phyloP scores from a whole-genome alignment of 2,888 invertebrate genomes.

The Caenorhabditis virilis region DNA sequence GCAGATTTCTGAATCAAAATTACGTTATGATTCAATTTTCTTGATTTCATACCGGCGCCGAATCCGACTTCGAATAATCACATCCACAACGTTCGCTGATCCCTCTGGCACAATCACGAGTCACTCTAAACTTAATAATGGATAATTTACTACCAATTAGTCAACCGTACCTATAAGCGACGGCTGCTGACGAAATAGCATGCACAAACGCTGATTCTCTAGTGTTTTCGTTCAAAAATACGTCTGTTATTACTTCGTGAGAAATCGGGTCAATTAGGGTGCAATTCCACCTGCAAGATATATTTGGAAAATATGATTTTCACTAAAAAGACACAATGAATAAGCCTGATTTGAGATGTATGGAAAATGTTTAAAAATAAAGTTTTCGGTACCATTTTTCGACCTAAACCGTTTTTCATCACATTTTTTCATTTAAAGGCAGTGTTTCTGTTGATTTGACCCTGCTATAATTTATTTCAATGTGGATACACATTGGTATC shows the following conservation, averaged over 20 bases:
- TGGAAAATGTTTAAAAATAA: too few species aligned
- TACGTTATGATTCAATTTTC: background rate
- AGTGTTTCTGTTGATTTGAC: background rate
- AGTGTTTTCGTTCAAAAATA: conserved; percentile 62
- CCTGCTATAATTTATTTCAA: background rate
- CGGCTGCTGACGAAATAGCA: conserved; percentile 64
- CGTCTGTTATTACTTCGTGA: conserved; percentile 53
- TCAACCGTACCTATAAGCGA: conserved; percentile 53
- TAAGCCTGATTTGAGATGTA: too few species aligned
- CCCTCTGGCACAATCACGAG: conserved; percentile 71
- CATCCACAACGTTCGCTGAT: conserved; percentile 71
- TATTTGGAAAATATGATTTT: background rate
- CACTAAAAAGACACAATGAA: background rate
- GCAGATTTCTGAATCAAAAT: conserved; percentile 16
- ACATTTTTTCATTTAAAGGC: background rate
- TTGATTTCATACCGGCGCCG: conserved; percentile 3
- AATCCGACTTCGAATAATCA: conserved; percentile 64
- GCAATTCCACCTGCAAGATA: conserved; percentile 60
- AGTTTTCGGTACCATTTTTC: background rate
- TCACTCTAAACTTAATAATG: conserved; percentile 65
- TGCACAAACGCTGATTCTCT: conserved; percentile 66
- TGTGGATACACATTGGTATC: too few species aligned
- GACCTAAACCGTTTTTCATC: background rate
- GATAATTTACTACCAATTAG: background rate
- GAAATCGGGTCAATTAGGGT: conserved; percentile 55